phyloP scores from a whole-genome alignment of 2,797 vertebrate genomes.

The Chelonia mydas region DNA sequence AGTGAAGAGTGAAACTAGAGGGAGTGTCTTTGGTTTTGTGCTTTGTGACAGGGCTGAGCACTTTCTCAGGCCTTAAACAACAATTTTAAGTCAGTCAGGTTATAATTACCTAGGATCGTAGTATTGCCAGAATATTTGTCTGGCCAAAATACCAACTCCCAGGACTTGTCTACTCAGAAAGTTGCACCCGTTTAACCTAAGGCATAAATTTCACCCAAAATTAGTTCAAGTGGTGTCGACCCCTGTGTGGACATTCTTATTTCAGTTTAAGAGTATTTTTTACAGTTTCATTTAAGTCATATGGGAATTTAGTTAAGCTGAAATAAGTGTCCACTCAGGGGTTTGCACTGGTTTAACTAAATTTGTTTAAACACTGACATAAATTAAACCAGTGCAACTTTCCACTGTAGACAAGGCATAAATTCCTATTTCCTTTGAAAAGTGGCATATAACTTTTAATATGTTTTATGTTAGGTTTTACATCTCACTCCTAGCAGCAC shows the following conservation, averaged over 20 bases:
- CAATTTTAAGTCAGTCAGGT: neutral
- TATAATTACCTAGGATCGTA: neutral
- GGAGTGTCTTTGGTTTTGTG: neutral
- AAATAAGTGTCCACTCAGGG: neutral
- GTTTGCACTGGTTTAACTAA: neutral
- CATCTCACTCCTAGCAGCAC: neutral
- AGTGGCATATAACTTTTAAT: neutral
- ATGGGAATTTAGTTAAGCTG: neutral
- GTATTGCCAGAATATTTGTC: neutral
- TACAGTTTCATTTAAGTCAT: neutral
- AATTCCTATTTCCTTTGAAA: neutral
- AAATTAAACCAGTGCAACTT: neutral
- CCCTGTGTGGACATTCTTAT: neutral
- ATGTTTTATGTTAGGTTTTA: neutral
- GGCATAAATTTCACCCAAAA: neutral
- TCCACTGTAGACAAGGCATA: neutral
- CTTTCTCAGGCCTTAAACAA: neutral
- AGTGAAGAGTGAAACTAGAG: neutral
- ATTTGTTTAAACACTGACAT: neutral
- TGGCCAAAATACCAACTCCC: neutral
- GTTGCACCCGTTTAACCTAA: neutral
- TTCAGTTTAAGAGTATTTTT: neutral
- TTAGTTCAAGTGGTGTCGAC: neutral
- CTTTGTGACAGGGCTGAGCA: neutral
- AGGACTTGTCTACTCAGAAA: neutral